Base-by-base conservation (phyloP, 2,113 vertebrate genomes). In the Xiphias gladius region DNA sequence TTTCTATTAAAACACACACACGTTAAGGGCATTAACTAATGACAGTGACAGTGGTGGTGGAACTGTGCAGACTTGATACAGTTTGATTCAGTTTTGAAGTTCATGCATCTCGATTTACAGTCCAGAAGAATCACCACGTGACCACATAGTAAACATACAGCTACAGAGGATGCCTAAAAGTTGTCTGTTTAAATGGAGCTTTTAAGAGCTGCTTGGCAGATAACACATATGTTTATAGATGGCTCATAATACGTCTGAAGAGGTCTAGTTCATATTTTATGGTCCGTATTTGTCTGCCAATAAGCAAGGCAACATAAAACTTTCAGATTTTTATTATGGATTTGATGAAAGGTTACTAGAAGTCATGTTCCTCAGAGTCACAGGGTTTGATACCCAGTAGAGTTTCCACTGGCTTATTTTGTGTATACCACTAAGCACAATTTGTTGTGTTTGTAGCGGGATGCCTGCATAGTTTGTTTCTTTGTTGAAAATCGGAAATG, bases 1-100 rank as follows among this genome's bases (percentile, higher is more conserved):
- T 54, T 73, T 55, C 4, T 43, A 69, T 76, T 43, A 32, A 73
- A 67, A 20, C 32, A 35, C 48, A n/a, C n/a, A 39, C 20, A 64
- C 2, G 26, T 69, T 52, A 54, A 13, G 1, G 37, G 30, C n/a
- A 48, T 79, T 20, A 37, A 19, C 39, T 58, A 35, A 52, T 61
- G 68, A 73, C 30, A 57, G 54, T 22, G 4, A 8, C 22, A 70
- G 4, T 16, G 58, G 46, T 11, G 10, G 3, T 79, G 20, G 32
- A 37, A 13, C 35, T 68, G 17, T 46, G 52, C 28, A 74, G n/a
- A 62, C 32, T 24, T 3, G 8, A 26, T 17, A 37, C 5, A 35
- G 59, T 68, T 68, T 19, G 5, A 37, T 7, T 43, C 3, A 43
- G 2, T 28, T 48, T n/a, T 24, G 55, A 52, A 30, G 12, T 3